These are phyloP conservation scores for Pogonognathellus flavescens DNA, from an alignment of 1,140 invertebrate genomes.

Conservation along the genomic window DNA sequence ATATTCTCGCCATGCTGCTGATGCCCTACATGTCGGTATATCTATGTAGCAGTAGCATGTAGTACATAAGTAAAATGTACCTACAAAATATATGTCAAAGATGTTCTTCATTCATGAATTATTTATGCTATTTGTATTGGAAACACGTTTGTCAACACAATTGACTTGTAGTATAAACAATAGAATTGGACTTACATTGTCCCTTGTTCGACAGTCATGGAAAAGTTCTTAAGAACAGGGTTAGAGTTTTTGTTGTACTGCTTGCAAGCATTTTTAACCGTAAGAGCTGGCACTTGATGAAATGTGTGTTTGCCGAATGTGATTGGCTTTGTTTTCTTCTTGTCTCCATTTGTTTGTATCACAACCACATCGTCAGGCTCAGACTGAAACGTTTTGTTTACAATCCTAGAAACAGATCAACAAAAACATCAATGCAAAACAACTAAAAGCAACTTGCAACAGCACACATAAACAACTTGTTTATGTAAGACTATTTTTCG, in stretches of 20 bases:
- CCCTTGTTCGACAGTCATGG: slow-evolving; percentile 60
- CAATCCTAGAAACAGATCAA: background rate
- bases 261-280: slow-evolving; percentile 34
- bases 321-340: slow-evolving; percentile 1
- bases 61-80: too few relatives aligned
- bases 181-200: slow-evolving; percentile 55
- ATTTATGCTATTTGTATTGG: too few relatives aligned
- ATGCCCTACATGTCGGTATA: too few relatives aligned
- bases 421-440: background rate
- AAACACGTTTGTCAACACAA: too few relatives aligned
- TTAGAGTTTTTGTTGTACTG: slow-evolving; percentile 7
- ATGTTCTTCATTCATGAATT: too few relatives aligned
- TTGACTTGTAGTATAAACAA: background rate
- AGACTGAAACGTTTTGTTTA: slow-evolving; percentile 13
- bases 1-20: too few relatives aligned
- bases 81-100: too few relatives aligned
- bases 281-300: slow-evolving; percentile 15
- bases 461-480: too few relatives aligned
- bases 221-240: slow-evolving; percentile 55
- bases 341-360: background rate
- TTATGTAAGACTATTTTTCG: too few relatives aligned
- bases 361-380: slow-evolving; percentile 26
- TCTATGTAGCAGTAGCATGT: too few relatives aligned
- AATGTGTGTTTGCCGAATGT: slow-evolving; percentile 5
- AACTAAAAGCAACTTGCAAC: too few relatives aligned